phyloP scores from a whole-genome alignment of 2,113 vertebrate genomes.

The Balaeniceps rex region DNA sequence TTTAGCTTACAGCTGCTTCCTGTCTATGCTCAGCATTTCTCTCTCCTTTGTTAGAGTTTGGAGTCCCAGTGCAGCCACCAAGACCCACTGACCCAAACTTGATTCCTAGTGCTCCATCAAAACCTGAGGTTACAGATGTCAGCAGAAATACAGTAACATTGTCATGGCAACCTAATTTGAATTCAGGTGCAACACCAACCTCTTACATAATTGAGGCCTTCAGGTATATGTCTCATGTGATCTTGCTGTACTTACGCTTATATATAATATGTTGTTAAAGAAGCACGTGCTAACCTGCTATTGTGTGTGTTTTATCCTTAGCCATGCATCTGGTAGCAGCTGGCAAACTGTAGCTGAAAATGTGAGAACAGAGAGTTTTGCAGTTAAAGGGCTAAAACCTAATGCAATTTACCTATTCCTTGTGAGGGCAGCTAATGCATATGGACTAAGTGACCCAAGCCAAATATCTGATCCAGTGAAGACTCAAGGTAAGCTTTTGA shows the following conservation, averaged over 20 bases:
- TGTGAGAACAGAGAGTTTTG: conserved; percentile 91
- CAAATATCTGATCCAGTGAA: conserved; percentile 97
- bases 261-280: not conserved
- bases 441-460: conserved; percentile 97
- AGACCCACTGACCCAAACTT: conserved; percentile 96
- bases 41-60: conserved; percentile 82
- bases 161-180: conserved; percentile 94
- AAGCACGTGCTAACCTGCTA: conserved; percentile 24
- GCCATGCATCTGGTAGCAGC: conserved; percentile 96
- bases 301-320: conserved; percentile 59
- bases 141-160: conserved; percentile 89
- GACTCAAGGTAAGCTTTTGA: conserved; percentile 87
- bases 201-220: conserved; percentile 99
- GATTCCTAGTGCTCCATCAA: conserved; percentile 95
- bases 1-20: not conserved
- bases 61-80: conserved; percentile 90
- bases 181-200: conserved; percentile 94
- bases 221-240: conserved; percentile 76
- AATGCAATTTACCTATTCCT: conserved; percentile 98
- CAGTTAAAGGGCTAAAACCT: conserved; percentile 91
- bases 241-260: not conserved
- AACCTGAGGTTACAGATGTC: conserved; percentile 93
- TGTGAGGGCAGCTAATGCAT: conserved; percentile 95
- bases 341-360: conserved; percentile 98
- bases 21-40: not conserved